phyloP scores from a whole-genome alignment of 2,797 vertebrate species.

The Periparus ater region DNA sequence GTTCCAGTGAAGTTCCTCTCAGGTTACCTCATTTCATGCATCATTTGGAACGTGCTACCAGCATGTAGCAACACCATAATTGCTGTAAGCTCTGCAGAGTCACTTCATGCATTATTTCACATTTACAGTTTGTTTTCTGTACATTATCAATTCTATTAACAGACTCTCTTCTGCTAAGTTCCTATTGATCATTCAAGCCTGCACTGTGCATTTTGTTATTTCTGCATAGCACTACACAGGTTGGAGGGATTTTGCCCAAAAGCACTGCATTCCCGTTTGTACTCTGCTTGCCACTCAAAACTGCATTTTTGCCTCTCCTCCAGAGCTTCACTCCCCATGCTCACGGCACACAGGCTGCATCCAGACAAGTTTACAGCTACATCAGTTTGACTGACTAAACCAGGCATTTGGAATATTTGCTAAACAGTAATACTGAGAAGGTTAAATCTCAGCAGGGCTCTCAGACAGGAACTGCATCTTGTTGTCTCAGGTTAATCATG shows the following conservation, averaged over 20 bases:
- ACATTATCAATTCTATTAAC: background rate
- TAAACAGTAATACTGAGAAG: constrained; percentile 72
- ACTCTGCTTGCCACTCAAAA: background rate
- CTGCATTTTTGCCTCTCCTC: background rate
- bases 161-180: background rate
- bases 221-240: background rate
- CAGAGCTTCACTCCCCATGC: background rate
- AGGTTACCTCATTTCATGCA: constrained; percentile 37
- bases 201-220: background rate
- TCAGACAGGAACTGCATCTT: constrained; percentile 70
- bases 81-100: constrained; percentile 31
- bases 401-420: constrained; percentile 77
- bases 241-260: background rate
- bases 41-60: constrained; percentile 37
- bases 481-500: constrained; percentile 80
- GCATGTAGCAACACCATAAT: background rate
- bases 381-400: constrained; percentile 71
- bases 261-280: background rate
- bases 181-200: background rate
- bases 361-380: constrained; percentile 44
- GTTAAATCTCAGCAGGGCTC: constrained; percentile 75
- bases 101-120: background rate
- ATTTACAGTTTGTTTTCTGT: constrained; percentile 11
- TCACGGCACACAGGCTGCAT: background rate
- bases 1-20: background rate